phyloP scores from a whole-genome alignment of 2,797 vertebrate genomes.

The Valencia hispanica region DNA sequence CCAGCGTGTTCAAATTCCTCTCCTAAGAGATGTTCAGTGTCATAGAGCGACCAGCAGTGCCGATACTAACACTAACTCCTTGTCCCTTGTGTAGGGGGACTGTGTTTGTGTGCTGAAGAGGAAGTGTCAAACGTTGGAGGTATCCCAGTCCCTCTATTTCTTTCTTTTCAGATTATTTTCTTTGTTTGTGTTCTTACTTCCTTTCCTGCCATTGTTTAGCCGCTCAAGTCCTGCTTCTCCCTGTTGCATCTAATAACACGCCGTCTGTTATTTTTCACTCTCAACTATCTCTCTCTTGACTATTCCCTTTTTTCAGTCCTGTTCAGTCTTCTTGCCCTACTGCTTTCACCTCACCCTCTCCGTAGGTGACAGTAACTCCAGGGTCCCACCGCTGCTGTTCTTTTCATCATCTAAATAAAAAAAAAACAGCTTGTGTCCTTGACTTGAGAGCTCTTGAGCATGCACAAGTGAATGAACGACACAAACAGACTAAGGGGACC shows the following conservation, averaged over 20 bases:
- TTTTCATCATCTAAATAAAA: slow-evolving; percentile 70
- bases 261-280: slow-evolving; percentile 25
- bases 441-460: slow-evolving; percentile 64
- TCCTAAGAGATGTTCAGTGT: slow-evolving; percentile 69
- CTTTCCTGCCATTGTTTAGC: slow-evolving; percentile 19
- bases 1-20: slow-evolving; percentile 59
- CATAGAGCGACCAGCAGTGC: slow-evolving; percentile 39
- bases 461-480: slow-evolving; percentile 42
- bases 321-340: slow-evolving; percentile 45
- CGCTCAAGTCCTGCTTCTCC: slow-evolving; percentile 24
- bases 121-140: slow-evolving; percentile 54
- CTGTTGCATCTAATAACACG: slow-evolving; percentile 27
- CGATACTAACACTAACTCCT: slow-evolving; percentile 53
- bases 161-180: slow-evolving; percentile 7
- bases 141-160: slow-evolving; percentile 22
- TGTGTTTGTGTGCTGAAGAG: slow-evolving; percentile 44
- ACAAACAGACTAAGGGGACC: slow-evolving; percentile 62
- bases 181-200: slow-evolving; percentile 35
- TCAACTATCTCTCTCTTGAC: slow-evolving; percentile 1
- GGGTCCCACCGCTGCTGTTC: slow-evolving; percentile 59
- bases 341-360: slow-evolving; percentile 44
- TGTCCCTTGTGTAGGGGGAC: slow-evolving; percentile 46
- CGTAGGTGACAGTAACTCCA: slow-evolving; percentile 48
- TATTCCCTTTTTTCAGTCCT: slow-evolving; percentile 22
- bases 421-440: slow-evolving; percentile 64